Evolutionary conservation across 2,113 vertebrate species (phyloP).

Genomic region (Dunckerocampus dactyliophorus): DNA sequence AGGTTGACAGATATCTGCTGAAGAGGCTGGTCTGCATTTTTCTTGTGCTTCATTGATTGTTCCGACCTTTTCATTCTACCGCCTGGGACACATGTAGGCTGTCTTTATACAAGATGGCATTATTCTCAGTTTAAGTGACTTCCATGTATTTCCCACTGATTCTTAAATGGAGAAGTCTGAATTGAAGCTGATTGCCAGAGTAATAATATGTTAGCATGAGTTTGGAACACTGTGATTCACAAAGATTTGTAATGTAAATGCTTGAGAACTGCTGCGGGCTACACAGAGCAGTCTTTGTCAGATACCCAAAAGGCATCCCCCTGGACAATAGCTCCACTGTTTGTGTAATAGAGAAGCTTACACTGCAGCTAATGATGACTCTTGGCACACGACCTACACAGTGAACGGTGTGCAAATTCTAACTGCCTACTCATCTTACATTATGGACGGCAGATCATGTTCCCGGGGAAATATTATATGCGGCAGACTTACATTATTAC

Average conservation of each 20-base stretch:
- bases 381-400: neutral
- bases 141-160: neutral
- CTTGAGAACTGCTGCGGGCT: neutral
- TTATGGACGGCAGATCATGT: neutral
- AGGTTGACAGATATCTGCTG: constrained; percentile 9
- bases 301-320: neutral
- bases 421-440: neutral
- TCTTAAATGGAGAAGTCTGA: neutral
- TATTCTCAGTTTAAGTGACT: neutral
- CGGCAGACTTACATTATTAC: constrained; percentile 41
- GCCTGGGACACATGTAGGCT: constrained; percentile 5
- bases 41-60: constrained; percentile 13
- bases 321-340: neutral
- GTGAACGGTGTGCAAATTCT: neutral
- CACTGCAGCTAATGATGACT: neutral
- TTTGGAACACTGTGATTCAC: neutral
- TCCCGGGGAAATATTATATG: neutral
- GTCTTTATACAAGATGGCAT: neutral
- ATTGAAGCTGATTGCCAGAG: neutral
- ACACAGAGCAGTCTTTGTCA: neutral
- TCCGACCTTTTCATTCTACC: constrained; percentile 28
- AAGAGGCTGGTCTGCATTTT: constrained; percentile 4
- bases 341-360: constrained; percentile 11
- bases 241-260: constrained; percentile 4
- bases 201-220: neutral